Conservation (phyloP, 2,113 vertebrate species). For the Percopsis transmontana region DNA sequence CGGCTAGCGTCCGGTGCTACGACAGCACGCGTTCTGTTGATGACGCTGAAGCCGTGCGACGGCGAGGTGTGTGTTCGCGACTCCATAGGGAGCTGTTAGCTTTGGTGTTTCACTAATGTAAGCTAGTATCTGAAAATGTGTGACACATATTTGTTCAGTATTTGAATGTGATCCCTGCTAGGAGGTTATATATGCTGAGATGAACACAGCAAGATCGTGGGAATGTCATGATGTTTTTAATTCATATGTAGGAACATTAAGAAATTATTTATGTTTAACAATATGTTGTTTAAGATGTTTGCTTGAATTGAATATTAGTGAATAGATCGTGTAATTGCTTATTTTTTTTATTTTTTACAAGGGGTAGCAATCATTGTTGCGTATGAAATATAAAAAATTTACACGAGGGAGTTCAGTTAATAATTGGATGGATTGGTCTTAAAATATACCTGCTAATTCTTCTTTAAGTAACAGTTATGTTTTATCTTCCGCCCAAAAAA, state of each 20-base stretch:
- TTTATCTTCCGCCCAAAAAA: no score
- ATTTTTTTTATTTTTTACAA: no score
- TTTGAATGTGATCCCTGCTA: slow-evolving; percentile 11
- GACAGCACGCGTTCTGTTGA: no score
- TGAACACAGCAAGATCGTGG: no score
- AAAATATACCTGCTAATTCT: no score
- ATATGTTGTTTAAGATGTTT: slow-evolving; percentile 3
- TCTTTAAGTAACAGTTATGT: no score
- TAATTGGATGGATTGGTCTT: no score
- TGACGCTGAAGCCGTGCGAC: no score
- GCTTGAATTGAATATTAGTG: slow-evolving; percentile 12
- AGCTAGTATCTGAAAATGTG: neutral
- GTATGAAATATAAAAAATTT: slow-evolving; percentile 4
- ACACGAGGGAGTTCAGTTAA: no score
- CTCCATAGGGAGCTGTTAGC: neutral
- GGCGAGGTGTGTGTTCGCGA: neutral
- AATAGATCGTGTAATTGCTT: slow-evolving; percentile 14
- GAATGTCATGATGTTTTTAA: slow-evolving; percentile 10
- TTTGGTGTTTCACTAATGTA: slow-evolving; percentile 13
- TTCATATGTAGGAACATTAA: slow-evolving; percentile 7
- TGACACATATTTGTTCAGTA: slow-evolving; percentile 28
- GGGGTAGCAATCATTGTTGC: neutral
- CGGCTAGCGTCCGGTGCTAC: no score
- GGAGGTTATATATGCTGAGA: neutral
- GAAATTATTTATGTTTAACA: slow-evolving; percentile 56